These are phyloP conservation scores for Gobionotothen gibberifrons DNA, from an alignment of 2,797 vertebrate genomes.

Conservation along the genomic window DNA sequence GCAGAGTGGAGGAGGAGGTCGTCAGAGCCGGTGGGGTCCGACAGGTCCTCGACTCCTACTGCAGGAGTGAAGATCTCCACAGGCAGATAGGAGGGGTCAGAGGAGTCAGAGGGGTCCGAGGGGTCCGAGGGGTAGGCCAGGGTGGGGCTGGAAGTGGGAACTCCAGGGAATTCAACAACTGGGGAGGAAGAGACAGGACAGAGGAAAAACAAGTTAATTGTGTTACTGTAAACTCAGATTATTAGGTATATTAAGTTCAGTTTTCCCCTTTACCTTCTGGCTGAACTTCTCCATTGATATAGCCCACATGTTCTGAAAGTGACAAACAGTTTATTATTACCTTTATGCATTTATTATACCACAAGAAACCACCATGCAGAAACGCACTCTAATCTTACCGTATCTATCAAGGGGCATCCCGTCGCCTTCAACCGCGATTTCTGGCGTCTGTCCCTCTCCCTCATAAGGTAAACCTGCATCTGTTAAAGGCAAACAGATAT, in stretches of 20 bases:
- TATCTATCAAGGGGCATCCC: slow-evolving; percentile 56
- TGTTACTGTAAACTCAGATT: background rate
- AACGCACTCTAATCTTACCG: slow-evolving; percentile 36
- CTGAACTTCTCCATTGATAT: slow-evolving; percentile 76
- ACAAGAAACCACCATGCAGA: background rate
- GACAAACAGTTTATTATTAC: slow-evolving; percentile 21
- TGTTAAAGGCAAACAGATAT: slow-evolving; percentile 15
- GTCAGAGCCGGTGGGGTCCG: slow-evolving; percentile 10
- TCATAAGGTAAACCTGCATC: slow-evolving; percentile 58
- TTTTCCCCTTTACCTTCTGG: slow-evolving; percentile 74
- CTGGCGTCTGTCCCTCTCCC: slow-evolving; percentile 54
- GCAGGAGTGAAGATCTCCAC: slow-evolving; percentile 41
- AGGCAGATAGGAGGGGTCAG: slow-evolving; percentile 41
- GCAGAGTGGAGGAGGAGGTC: slow-evolving; percentile 31
- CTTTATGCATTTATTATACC: background rate
- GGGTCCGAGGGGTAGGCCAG: slow-evolving; percentile 37
- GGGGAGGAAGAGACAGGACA: background rate
- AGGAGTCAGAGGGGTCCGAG: slow-evolving; percentile 39
- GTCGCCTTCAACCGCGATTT: slow-evolving; percentile 41
- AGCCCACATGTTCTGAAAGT: slow-evolving; percentile 69
- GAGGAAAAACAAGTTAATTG: background rate
- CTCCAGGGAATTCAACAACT: slow-evolving; percentile 66
- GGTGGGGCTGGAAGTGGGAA: slow-evolving; percentile 47
- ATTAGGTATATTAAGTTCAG: background rate
- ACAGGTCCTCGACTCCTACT: slow-evolving; percentile 33